Conservation (phyloP, 2,888 invertebrate species). For the Ennomos quercinarius region DNA sequence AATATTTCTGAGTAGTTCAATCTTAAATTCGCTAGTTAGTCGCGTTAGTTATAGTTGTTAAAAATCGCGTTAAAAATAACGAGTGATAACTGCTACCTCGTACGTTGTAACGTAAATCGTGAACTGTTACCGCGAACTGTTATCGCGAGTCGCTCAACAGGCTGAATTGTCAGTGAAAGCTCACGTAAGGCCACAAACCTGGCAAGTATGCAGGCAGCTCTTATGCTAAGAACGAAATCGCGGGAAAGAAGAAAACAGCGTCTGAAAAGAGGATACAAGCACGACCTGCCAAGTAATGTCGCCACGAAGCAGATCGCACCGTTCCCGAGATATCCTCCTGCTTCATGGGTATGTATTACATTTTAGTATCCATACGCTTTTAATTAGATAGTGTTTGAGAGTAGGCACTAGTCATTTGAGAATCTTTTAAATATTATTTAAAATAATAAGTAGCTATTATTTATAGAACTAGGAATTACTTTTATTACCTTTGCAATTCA, state of each 20-base stretch:
- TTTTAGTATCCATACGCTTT: constrained; percentile 20
- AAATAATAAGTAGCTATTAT: too few species aligned
- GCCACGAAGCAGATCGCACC: constrained; percentile 95
- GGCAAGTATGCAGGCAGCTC: constrained; percentile 96
- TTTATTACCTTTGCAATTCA: too few species aligned
- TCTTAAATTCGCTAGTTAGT: constrained; percentile 57
- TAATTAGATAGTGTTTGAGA: constrained; percentile 6
- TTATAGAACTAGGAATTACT: too few species aligned
- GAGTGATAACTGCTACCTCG: constrained; percentile 39
- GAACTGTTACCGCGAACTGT: constrained; percentile 22
- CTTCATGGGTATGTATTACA: constrained; percentile 87
- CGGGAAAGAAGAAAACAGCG: constrained; percentile 93
- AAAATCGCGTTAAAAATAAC: constrained; percentile 32
- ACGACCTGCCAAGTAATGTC: constrained; percentile 94
- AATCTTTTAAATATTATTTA: not conserved
- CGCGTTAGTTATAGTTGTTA: constrained; percentile 45
- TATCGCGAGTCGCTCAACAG: constrained; percentile 35
- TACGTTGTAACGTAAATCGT: constrained; percentile 27
- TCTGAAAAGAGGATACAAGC: constrained; percentile 89
- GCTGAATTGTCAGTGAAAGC: constrained; percentile 59
- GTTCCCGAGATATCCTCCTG: constrained; percentile 94
- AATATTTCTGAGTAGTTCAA: constrained; percentile 37
- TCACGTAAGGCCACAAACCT: constrained; percentile 75
- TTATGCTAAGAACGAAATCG: constrained; percentile 96
- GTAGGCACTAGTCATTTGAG: not conserved